A percentile compares a stretch with the other conserved stretches of the same genome.
phyloP scores from a whole-genome alignment of 2,797 vertebrate genomes.

The Champsocephalus esox region DNA sequence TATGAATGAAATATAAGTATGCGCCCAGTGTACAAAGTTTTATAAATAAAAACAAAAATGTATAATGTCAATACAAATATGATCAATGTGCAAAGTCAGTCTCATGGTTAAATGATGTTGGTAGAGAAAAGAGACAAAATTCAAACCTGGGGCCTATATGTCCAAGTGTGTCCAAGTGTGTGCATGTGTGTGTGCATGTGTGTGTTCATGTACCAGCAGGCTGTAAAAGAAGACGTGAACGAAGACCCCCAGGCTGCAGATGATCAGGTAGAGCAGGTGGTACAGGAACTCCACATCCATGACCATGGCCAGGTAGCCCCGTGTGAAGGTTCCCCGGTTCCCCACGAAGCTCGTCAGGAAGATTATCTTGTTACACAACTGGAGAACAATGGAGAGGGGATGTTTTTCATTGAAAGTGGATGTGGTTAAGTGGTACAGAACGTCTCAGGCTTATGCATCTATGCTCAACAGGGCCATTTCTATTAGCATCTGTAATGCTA shows the following conservation, averaged over 20 bases:
- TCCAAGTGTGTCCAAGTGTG: background rate
- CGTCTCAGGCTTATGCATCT: background rate
- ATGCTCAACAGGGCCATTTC: constrained; percentile 5
- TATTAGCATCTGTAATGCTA: constrained; percentile 7
- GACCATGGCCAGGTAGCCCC: constrained; percentile 96
- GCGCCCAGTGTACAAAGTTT: too few species aligned
- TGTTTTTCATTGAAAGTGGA: background rate
- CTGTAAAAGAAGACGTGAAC: constrained; percentile 99
- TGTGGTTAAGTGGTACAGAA: constrained; percentile 9
- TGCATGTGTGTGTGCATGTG: background rate
- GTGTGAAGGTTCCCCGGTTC: constrained; percentile 95
- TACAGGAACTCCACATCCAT: constrained; percentile 98
- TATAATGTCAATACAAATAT: too few species aligned
- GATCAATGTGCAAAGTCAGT: too few species aligned
- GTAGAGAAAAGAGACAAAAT: background rate
- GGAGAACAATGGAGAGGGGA: constrained; percentile 24
- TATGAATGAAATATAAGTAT: too few species aligned
- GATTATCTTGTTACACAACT: constrained; percentile 98
- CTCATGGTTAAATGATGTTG: background rate
- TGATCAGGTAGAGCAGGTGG: constrained; percentile 95
- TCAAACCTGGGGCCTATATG: background rate
- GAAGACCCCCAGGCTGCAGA: constrained; percentile 94
- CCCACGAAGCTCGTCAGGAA: constrained; percentile 98
- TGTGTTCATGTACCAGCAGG: constrained; percentile 87
- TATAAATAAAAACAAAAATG: too few species aligned